Conservation (phyloP, 2,113 vertebrate species). For the human region GRCh38 chr21:17806001-17806500, state of each 20-base stretch:
- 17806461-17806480: background rate
- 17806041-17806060: background rate
- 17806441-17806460: background rate
- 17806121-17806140: background rate
- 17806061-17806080: background rate
- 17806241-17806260: background rate
- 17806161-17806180: background rate
- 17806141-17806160: background rate
- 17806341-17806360: background rate
- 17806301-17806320: background rate
- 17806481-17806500: background rate
- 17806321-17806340: background rate
- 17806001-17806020: background rate
- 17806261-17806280: background rate
- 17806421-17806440: background rate
- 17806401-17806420: background rate
- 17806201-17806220: conserved; percentile 25
- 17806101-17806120: background rate
- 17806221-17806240: background rate
- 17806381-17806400: background rate
- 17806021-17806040: background rate
- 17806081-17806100: background rate
- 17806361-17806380: background rate
- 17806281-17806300: background rate
- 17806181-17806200: conserved; percentile 20